Evolutionary conservation across 2,888 invertebrate genomes (phyloP).

Genomic region (Blera fallax): DNA sequence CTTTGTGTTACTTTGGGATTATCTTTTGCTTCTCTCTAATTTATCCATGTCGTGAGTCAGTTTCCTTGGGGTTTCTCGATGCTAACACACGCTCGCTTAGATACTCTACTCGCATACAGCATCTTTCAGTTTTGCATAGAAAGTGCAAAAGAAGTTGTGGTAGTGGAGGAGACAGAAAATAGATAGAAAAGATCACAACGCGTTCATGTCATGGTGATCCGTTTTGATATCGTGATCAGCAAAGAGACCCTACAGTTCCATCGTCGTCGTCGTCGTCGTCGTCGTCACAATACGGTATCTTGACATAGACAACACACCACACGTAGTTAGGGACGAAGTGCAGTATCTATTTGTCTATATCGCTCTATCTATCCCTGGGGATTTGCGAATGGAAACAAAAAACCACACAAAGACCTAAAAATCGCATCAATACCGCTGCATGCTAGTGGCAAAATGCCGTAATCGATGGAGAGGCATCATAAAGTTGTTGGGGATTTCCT

Average conservation of each 20-base stretch:
- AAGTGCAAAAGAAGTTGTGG: conserved; percentile 54
- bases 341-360: neutral
- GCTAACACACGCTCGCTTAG: conserved; percentile 13
- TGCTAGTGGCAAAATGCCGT: conserved; percentile 64
- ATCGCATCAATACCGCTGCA: conserved; percentile 55
- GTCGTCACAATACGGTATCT: conserved; percentile 46
- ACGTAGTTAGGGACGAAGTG: conserved; percentile 24
- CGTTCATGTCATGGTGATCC: conserved; percentile 69
- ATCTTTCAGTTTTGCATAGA: conserved; percentile 43
- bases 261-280: neutral
- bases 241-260: conserved; percentile 49
- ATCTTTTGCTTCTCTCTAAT: conserved; percentile 57
- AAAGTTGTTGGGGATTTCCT: conserved; percentile 33
- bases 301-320: conserved; percentile 49
- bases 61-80: conserved; percentile 36
- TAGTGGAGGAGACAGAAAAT: conserved; percentile 26
- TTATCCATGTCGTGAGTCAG: conserved; percentile 70
- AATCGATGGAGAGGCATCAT: conserved; percentile 66
- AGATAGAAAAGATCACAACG: conserved; percentile 54
- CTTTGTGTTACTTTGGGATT: conserved; percentile 44
- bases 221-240: conserved; percentile 72
- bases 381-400: conserved; percentile 21
- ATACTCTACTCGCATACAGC: conserved; percentile 19
- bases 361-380: neutral
- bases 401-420: conserved; percentile 62